Base-by-base conservation (phyloP, 2,113 vertebrate genomes). In the Oreocharis arfaki region DNA sequence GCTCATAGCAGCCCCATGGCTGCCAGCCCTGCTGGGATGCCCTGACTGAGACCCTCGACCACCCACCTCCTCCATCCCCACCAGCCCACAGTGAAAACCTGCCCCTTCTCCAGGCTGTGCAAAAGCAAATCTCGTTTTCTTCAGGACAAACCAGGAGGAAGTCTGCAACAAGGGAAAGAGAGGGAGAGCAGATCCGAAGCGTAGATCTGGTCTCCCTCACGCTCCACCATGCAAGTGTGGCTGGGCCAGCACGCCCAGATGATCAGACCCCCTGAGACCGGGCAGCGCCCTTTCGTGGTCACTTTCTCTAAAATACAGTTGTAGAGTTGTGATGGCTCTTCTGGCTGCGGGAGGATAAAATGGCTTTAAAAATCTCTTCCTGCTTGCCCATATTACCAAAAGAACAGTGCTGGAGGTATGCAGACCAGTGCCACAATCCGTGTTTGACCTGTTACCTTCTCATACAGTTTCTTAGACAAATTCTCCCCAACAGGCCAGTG, bases 181-280 rank as follows among this genome's bases (percentile, higher is more conserved):
- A 57, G 5, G 47, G 33, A 78, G 32, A 71, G 20, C 27, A 64
- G 59, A 56, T n/a, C 21, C 18, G 47, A 83, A 61, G 47, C 3
- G 6, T n/a, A 35, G 10, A 11, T 44, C 53, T 46, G n/a, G 16
- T 67, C 30, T 89, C 22, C 7, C 19, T 73, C 57, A 5, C 8
- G 5, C 11, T 24, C 24, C 18, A 39, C 22, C 22, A 10, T 35
- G 9, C n/a, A 57, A 61, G 21, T 13, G 49, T 41, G 13, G 11
- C 64, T 46, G 50, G 30, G 24, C 59, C 4, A 6, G 32, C 27
- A 24, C 0, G n/a, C n/a, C n/a, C n/a, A n/a, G n/a, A 0, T 4
- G 16, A 17, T 22, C 73, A 82, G 52, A 49, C 17, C 15, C 32
- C 55, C 69, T 61, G 70, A 93, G 49, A 26, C 16, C 2, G 0